These are phyloP conservation scores for Euleptes europaea DNA, from an alignment of 2,113 vertebrate species.

Conservation along the genomic window DNA sequence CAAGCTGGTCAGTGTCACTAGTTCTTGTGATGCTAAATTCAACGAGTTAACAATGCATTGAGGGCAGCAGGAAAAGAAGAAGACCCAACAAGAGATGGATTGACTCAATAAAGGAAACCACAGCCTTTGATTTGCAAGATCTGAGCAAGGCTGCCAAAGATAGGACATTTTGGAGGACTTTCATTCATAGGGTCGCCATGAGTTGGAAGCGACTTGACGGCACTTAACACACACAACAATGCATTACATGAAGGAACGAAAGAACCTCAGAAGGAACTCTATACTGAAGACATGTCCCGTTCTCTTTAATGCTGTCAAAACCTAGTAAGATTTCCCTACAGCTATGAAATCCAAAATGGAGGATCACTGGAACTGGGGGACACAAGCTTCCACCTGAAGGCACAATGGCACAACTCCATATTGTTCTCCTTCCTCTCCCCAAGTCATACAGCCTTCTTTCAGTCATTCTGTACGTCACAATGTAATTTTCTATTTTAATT, in stretches of 20 bases:
- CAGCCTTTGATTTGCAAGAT: no score
- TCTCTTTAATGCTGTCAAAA: neutral
- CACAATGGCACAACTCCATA: neutral
- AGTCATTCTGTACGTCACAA: neutral
- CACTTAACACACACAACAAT: no score
- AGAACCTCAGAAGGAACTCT: neutral
- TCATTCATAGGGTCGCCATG: no score
- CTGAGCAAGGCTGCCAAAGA: no score
- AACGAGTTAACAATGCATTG: neutral
- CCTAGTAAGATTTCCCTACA: no score
- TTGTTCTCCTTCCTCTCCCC: neutral
- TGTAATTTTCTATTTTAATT: neutral
- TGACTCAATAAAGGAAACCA: no score
- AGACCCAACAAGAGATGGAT: no score
- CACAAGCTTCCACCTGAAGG: neutral
- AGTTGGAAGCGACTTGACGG: no score
- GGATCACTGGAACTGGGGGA: no score
- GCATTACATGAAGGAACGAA: neutral
- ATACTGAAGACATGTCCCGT: neutral
- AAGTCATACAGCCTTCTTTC: neutral
- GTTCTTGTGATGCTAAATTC: neutral
- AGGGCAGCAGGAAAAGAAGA: no score
- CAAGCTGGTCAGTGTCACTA: neutral
- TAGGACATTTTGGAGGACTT: no score
- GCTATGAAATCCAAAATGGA: no score